These are phyloP conservation scores for Rhynchotus rufescens DNA, from an alignment of 2,797 vertebrate genomes.

Conservation along the genomic window DNA sequence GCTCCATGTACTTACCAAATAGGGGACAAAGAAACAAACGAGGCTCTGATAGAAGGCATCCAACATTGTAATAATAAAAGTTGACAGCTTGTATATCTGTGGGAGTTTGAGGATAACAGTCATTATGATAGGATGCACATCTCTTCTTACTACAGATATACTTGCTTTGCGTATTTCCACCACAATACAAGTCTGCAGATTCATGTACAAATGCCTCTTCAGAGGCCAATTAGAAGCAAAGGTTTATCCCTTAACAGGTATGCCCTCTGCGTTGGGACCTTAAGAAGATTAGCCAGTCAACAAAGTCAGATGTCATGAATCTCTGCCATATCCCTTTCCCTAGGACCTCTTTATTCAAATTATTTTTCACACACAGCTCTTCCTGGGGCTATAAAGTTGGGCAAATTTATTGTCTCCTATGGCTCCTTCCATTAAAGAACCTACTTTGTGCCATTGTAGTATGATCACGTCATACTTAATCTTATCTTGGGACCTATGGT, in stretches of 20 bases:
- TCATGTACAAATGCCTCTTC: neutral
- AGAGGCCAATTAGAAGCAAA: neutral
- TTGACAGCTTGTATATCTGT: slow-evolving; percentile 87
- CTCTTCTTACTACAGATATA: neutral
- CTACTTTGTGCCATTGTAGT: neutral
- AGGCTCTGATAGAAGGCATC: slow-evolving; percentile 98
- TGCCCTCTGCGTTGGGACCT: neutral
- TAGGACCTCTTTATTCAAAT: neutral
- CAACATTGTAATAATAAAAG: slow-evolving; percentile 88
- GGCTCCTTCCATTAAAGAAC: neutral
- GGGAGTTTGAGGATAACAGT: slow-evolving; percentile 26
- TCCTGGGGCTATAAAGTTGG: neutral
- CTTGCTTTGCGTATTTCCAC: neutral
- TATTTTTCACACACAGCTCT: neutral
- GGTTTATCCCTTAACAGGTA: neutral
- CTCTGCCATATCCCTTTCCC: too few relatives aligned
- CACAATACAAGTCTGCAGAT: neutral
- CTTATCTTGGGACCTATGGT: neutral
- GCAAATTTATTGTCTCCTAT: neutral
- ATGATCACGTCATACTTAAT: neutral
- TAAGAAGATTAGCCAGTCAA: neutral
- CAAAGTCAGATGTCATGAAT: neutral
- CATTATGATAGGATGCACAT: neutral
- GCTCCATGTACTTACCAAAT: slow-evolving; percentile 84
- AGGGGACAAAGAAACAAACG: slow-evolving; percentile 93